Percentiles rank a stretch among this genome's conserved stretches.
These are phyloP conservation scores for Radopholus similis DNA, from an alignment of 1,140 invertebrate species.

Conservation along the genomic window DNA sequence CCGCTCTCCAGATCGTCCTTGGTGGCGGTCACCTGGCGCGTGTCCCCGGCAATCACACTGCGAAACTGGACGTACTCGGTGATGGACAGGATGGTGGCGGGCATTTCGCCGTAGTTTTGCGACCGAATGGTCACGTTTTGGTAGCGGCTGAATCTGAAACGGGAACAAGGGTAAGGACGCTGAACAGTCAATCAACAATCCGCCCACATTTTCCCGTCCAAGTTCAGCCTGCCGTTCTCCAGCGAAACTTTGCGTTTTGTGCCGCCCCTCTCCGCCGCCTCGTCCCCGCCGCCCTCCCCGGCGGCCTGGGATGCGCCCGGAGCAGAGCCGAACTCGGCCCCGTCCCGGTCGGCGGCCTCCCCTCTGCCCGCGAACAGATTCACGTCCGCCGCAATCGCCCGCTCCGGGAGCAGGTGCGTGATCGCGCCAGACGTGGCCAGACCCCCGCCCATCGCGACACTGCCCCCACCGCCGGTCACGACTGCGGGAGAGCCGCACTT, in stretches of 20 bases:
- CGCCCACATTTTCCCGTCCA: conserved; percentile 12
- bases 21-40: conserved; percentile 22
- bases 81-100: conserved; percentile 2
- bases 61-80: conserved; percentile 14
- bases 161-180: no score
- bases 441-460: conserved; percentile 14
- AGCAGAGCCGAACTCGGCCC: neutral
- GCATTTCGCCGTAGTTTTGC: conserved; percentile 6
- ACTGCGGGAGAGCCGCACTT: conserved; percentile 5
- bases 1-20: conserved; percentile 33
- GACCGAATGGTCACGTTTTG: conserved; percentile 13
- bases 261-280: neutral
- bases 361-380: neutral
- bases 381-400: conserved; percentile 4
- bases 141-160: neutral
- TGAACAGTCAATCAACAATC: neutral
- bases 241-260: neutral
- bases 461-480: neutral
- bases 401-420: neutral
- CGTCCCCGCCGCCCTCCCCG: neutral
- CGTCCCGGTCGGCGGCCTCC: neutral
- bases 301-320: neutral
- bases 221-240: conserved; percentile 2
- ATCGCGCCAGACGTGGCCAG: neutral
- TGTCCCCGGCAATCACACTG: conserved; percentile 22